Evolutionary conservation across 2,797 vertebrate genomes (phyloP), one percentile per base, ranked within the genome.

Genomic region (Micropoecilia bifurca): DNA sequence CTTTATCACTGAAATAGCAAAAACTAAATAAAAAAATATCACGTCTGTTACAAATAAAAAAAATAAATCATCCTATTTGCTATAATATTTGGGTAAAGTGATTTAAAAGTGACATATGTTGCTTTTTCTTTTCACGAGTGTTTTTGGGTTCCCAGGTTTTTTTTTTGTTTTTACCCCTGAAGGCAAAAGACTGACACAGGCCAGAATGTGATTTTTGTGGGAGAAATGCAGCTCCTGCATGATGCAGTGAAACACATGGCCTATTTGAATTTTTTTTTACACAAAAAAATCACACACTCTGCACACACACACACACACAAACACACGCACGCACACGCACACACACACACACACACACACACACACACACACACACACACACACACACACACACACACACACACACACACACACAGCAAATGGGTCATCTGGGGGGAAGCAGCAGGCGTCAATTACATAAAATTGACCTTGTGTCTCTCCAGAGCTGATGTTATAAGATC

Each of bases 101-200:
- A 74, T 6, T 72, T 14, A n/a, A 75, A 69, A 79, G 63, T 78
- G 77, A 47, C 76, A 71, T 69, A 82, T 77, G 48, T 80, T 87
- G 71, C 83, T 28, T 16, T 59, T 55, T 30, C 10, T 73, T 82
- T 78, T 87, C 89, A 90, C 91, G 83, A 77, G 87, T 80, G 89
- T 43, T 80, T 93, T 43, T 16, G 73, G 73, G 92, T 96, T 96
- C 95, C 88, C 94, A 95, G 93, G 91, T 90, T 93, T 93, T 91
- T 91, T 91, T 89, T 92, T 50, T 53, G 93, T 91, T 92, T 87
- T 92, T 85, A 81, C 85, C 88, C 92, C 92, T 91, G 1, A 83
- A 91, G 93, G 92, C 93, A 88, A 82, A 83, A 45, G 84, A 90
- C 90, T 95, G 94, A 95, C 93, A 93, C 85, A 94, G 91, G 88